A percentile compares a stretch with the other conserved stretches of the same genome.
phyloP scores from a whole-genome alignment of 2,113 vertebrate genomes.

The Psophia crepitans region DNA sequence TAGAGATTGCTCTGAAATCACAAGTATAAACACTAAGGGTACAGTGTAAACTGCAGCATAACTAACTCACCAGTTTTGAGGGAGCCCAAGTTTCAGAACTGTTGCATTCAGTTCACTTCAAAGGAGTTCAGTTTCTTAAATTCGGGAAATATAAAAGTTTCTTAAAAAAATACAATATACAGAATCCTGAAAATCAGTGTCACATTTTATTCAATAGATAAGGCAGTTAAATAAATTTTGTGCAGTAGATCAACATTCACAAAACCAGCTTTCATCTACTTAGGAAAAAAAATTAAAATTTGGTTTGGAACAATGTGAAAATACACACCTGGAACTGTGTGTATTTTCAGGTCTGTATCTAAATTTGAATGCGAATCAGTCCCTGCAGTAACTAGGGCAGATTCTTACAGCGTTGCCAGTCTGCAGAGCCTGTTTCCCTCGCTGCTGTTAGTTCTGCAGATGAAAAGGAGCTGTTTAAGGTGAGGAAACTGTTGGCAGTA shows the following conservation, averaged over 20 bases:
- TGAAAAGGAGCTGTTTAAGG: constrained; percentile 13
- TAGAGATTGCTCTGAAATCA: background rate
- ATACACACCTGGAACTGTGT: background rate
- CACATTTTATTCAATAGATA: background rate
- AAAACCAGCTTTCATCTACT: background rate
- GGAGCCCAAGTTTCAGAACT: background rate
- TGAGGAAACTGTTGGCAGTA: constrained; percentile 10
- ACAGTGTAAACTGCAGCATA: background rate
- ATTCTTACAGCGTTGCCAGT: background rate
- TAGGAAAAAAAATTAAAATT: background rate
- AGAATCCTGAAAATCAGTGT: background rate
- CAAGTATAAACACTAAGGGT: background rate
- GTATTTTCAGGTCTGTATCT: background rate
- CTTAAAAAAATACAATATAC: background rate
- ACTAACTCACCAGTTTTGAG: background rate
- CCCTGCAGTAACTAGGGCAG: background rate
- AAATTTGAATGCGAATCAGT: background rate
- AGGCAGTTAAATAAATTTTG: background rate
- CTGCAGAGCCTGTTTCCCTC: background rate
- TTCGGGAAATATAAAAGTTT: background rate
- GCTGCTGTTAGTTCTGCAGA: background rate
- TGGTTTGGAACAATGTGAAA: background rate
- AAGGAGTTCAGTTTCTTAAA: background rate
- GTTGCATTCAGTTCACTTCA: background rate
- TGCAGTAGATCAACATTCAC: background rate